phyloP scores from a whole-genome alignment of 2,113 vertebrate species.

The Cygnus atratus region DNA sequence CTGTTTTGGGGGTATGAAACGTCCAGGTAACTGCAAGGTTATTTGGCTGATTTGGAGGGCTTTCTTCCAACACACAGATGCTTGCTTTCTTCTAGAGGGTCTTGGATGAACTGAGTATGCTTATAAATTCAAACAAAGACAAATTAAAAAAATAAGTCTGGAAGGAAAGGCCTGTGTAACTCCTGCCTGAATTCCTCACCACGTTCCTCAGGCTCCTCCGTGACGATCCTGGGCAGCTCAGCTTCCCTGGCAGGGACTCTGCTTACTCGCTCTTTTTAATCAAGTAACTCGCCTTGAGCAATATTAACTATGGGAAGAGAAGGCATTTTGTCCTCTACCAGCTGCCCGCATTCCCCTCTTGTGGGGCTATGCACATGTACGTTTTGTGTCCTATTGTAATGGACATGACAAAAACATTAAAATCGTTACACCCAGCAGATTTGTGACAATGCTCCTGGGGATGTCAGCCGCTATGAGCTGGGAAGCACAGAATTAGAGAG shows the following conservation, averaged over 20 bases:
- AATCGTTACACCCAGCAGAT: not conserved
- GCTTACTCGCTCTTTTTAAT: constrained; percentile 14
- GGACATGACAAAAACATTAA: not conserved
- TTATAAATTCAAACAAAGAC: not conserved
- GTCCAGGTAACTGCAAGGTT: not conserved
- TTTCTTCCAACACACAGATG: not conserved
- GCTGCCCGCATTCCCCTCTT: not conserved
- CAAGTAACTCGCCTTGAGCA: not conserved
- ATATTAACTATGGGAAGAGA: not conserved
- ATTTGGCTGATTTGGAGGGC: not conserved
- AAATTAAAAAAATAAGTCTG: not conserved
- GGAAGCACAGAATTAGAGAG: not conserved
- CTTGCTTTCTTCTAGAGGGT: not conserved
- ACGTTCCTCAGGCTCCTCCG: constrained; percentile 20
- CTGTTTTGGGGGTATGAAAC: not conserved
- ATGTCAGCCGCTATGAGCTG: not conserved
- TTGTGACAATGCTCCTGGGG: not conserved
- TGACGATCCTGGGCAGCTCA: not conserved
- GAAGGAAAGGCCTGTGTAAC: not conserved
- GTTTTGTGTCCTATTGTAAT: not conserved
- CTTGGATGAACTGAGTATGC: fast-evolving
- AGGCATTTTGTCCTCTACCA: not conserved
- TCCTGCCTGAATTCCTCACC: not conserved
- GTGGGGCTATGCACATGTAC: not conserved
- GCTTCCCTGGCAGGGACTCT: constrained; percentile 13